A percentile compares a stretch with the other conserved stretches of the same genome.
These are phyloP conservation scores for Xanthorhoe designata DNA, from an alignment of 2,888 invertebrate genomes.

Conservation along the genomic window DNA sequence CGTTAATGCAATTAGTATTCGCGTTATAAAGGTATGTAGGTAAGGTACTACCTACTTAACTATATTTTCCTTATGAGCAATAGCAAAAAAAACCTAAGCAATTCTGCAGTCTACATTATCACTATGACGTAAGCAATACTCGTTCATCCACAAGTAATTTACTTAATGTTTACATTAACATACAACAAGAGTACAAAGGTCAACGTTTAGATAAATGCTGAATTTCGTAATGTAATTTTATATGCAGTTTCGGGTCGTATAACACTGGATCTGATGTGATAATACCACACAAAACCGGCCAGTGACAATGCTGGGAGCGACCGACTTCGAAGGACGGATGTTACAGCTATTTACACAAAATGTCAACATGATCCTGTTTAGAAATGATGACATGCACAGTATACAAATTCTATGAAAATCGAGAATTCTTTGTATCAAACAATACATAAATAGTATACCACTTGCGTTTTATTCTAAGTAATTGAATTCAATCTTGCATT, in stretches of 20 bases:
- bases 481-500: conserved; percentile 8
- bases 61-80: conserved; percentile 4
- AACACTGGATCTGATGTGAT: conserved; percentile 47
- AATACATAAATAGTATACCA: conserved; percentile 3
- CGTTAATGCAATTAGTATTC: not conserved
- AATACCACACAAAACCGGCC: conserved; percentile 46
- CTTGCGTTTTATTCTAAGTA: conserved; percentile 16
- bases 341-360: conserved; percentile 33
- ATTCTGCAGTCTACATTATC: not conserved
- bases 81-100: not conserved
- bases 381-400: conserved; percentile 13
- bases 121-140: not conserved
- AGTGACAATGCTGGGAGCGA: conserved; percentile 55
- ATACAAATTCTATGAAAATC: conserved; percentile 23
- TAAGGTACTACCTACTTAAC: too few relatives aligned
- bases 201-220: conserved; percentile 20
- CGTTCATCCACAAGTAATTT: conserved; percentile 1
- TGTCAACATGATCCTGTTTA: conserved; percentile 33
- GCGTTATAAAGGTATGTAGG: not conserved
- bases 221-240: conserved; percentile 29
- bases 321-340: conserved; percentile 48
- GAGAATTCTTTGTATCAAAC: conserved; percentile 12
- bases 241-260: conserved; percentile 38
- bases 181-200: conserved; percentile 27
- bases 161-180: conserved; percentile 8